These are phyloP conservation scores for Temnopleurus reevesii DNA, from an alignment of 53 echinoderm and acorn worm genomes.

Conservation along the genomic window DNA sequence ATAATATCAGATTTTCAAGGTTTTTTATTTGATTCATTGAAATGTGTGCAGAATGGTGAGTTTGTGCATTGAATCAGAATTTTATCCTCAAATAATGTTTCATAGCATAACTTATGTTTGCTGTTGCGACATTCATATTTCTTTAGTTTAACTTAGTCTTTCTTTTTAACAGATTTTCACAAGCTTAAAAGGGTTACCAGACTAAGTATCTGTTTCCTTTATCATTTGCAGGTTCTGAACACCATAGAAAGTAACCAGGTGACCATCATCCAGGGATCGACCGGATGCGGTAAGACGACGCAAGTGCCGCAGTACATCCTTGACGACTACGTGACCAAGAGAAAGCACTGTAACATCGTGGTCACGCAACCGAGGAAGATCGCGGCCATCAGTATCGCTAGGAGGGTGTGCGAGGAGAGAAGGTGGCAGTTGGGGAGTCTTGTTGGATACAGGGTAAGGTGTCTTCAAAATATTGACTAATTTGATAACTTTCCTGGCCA, in stretches of 20 bases:
- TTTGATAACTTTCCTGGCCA: not conserved
- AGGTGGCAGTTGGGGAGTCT: constrained; percentile 93
- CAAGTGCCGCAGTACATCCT: constrained; percentile 97
- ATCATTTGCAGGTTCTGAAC: constrained; percentile 77
- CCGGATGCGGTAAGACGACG: constrained; percentile 96
- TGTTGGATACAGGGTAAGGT: constrained; percentile 90
- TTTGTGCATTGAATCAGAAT: too few relatives aligned
- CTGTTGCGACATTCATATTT: too few relatives aligned
- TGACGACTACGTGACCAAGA: constrained; percentile 76
- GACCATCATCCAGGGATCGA: constrained; percentile 90
- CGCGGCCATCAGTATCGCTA: constrained; percentile 90
- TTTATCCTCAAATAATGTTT: too few relatives aligned
- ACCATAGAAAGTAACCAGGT: constrained; percentile 89
- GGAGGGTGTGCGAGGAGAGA: constrained; percentile 90
- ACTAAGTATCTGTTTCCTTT: too few relatives aligned
- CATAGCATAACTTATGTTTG: too few relatives aligned
- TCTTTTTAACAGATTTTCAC: too few relatives aligned
- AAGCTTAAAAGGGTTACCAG: too few relatives aligned
- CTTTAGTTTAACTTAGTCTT: too few relatives aligned
- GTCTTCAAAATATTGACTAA: too few relatives aligned
- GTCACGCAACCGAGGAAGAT: constrained; percentile 96
- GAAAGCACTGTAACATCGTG: constrained; percentile 91
- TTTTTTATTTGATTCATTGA: too few relatives aligned
- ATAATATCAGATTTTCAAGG: too few relatives aligned
- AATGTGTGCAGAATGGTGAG: too few relatives aligned